Base-by-base conservation (phyloP, 2,888 invertebrate species). In the Julus scanicus region DNA sequence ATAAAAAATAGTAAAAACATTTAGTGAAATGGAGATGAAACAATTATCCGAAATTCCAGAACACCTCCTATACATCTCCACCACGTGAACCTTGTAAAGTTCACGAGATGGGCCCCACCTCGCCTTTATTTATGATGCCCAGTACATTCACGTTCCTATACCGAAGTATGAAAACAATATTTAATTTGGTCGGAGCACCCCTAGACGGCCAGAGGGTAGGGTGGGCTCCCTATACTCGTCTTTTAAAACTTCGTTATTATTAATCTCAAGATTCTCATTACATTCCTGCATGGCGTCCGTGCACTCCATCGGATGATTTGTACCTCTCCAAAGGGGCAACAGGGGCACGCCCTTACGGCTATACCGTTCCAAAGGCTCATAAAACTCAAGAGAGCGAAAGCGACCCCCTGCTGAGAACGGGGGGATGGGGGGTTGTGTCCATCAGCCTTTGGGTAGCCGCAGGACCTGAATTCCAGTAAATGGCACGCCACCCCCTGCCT, bases 321-420 rank as follows among this genome's bases (percentile, higher is more conserved):
- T 71, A 71, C 71, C 29, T 71, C 71, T 71, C 29, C 29, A 71
- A 71, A 71, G 71, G 71, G 71, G 71, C 71, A 71, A 71, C n/a
- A 71, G 71, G 71, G 71, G 71, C 71, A 71, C 71, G 71, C 71
- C 71, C 71, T 71, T 71, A 71, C 71, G 71, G 71, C 71, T 71
- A 71, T 71, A 71, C 71, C 71, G 71, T 71, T 71, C 71, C 71
- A 71, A 71, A 71, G 71, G 71, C 71, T 71, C 71, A 71, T 71
- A 71, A 71, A 71, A 71, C 71, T 71, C 29, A 11, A 53, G 53
- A 53, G 53, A 4, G 15, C 11, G 53, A 53, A 11, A 71, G 71
- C 71, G 71, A 71, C 71, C 71, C 71, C 71, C 71, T 71, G 13
- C 71, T 29, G 71, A 71, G 71, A 29, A 37, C 71, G 71, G 29